phyloP scores from a whole-genome alignment of 1,140 invertebrate species.

The Anastrepha obliqua region DNA sequence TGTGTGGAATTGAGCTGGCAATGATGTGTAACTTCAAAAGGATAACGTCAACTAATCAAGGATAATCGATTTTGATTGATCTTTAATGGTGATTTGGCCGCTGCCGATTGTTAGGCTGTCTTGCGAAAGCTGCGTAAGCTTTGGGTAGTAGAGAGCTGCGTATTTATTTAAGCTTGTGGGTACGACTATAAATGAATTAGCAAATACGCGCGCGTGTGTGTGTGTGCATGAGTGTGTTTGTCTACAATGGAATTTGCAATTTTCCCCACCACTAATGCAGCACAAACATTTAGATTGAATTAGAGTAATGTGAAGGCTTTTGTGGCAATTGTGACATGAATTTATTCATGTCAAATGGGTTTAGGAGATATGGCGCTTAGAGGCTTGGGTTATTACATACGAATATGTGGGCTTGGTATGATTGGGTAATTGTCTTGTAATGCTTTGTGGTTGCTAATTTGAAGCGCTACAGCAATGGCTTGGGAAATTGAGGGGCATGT shows the following conservation, averaged over 20 bases:
- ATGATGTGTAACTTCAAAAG: conserved; percentile 61
- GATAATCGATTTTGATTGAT: conserved; percentile 73
- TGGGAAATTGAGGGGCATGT: background rate
- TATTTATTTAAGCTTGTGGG: conserved; percentile 3
- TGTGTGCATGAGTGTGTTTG: background rate
- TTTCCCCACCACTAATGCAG: background rate
- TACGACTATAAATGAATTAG: background rate
- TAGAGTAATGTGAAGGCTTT: conserved; percentile 37
- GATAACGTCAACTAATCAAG: conserved; percentile 73
- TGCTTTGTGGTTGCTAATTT: conserved; percentile 30
- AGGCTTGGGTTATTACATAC: background rate
- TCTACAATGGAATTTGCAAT: background rate
- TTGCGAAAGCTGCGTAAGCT: background rate
- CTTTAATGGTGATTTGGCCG: conserved; percentile 66
- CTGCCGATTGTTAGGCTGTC: background rate
- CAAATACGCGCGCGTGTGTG: background rate
- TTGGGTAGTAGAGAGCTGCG: background rate
- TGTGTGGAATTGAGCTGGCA: background rate
- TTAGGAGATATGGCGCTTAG: background rate
- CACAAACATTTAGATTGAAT: conserved; percentile 36
- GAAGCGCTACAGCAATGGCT: background rate
- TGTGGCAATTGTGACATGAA: conserved; percentile 25
- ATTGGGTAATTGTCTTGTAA: conserved; percentile 25
- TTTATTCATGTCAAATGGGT: conserved; percentile 12
- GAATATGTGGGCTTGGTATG: background rate